Conservation (phyloP, 2,113 vertebrate genomes). For the Nerophis ophidion region DNA sequence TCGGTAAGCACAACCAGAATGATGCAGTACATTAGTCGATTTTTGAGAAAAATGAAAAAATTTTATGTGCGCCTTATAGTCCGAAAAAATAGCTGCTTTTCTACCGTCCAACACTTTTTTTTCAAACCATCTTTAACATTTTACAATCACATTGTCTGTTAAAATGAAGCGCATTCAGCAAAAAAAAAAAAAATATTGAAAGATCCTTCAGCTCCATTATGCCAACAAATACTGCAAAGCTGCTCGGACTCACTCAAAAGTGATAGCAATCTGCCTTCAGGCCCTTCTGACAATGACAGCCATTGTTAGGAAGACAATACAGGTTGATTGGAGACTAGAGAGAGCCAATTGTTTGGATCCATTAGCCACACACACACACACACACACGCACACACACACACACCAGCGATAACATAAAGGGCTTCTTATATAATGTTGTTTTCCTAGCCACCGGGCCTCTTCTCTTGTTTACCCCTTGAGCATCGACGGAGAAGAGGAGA, state of each 20-base stretch:
- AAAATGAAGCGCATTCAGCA: no score
- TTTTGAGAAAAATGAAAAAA: no score
- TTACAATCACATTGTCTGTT: no score
- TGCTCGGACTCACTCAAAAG: background rate
- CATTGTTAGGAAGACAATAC: constrained; percentile 34
- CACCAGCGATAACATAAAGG: constrained; percentile 28
- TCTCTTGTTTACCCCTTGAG: constrained; percentile 70
- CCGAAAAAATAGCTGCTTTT: no score
- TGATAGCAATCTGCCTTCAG: constrained; percentile 9
- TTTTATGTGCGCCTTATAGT: no score
- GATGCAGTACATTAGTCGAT: no score
- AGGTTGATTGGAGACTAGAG: constrained; percentile 28
- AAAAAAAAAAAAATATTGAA: no score
- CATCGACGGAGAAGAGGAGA: constrained; percentile 26
- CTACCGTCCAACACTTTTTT: no score
- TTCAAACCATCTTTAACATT: no score
- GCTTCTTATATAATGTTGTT: constrained; percentile 58
- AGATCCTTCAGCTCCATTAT: background rate
- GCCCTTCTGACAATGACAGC: constrained; percentile 31
- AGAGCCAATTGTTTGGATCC: constrained; percentile 42
- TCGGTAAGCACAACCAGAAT: no score
- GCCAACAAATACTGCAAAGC: background rate
- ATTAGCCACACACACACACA: constrained; percentile 20
- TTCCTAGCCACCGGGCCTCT: constrained; percentile 47
- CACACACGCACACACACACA: background rate